These are phyloP conservation scores for Masticophis lateralis DNA, from an alignment of 2,797 vertebrate species.

Conservation along the genomic window DNA sequence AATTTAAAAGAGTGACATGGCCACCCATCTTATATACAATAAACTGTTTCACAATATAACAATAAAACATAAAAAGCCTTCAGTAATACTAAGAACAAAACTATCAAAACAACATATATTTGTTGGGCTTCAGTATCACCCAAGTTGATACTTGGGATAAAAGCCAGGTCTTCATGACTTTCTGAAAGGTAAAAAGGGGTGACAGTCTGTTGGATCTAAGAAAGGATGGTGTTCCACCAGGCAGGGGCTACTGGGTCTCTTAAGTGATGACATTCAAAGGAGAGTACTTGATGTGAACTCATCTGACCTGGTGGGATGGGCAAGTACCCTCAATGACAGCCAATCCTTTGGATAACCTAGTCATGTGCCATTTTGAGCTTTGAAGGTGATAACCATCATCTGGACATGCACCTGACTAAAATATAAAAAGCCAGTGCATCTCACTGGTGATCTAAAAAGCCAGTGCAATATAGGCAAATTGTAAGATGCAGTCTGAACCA, in stretches of 20 bases:
- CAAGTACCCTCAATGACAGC: neutral
- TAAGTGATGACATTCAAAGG: neutral
- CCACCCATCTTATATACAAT: neutral
- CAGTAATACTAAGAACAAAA: neutral
- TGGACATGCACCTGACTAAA: neutral
- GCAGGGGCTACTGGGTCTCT: neutral
- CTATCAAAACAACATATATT: neutral
- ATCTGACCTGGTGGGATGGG: neutral
- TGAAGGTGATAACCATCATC: neutral
- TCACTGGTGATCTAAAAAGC: neutral
- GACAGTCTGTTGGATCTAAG: neutral
- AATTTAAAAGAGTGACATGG: neutral
- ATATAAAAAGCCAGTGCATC: neutral
- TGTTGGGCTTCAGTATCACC: neutral
- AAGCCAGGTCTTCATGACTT: neutral
- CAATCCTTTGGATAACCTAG: neutral
- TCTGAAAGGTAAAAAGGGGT: neutral
- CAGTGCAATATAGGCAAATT: neutral
- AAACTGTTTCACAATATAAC: neutral
- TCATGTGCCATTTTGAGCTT: neutral
- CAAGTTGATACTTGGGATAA: neutral
- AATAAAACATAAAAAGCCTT: neutral
- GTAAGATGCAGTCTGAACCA: neutral
- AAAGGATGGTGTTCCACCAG: neutral
- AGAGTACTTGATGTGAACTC: neutral